Evolutionary conservation across 1,140 invertebrate genomes (phyloP), one percentile per base, ranked within the genome.

Genomic region (Oncopodura yosiiana): DNA sequence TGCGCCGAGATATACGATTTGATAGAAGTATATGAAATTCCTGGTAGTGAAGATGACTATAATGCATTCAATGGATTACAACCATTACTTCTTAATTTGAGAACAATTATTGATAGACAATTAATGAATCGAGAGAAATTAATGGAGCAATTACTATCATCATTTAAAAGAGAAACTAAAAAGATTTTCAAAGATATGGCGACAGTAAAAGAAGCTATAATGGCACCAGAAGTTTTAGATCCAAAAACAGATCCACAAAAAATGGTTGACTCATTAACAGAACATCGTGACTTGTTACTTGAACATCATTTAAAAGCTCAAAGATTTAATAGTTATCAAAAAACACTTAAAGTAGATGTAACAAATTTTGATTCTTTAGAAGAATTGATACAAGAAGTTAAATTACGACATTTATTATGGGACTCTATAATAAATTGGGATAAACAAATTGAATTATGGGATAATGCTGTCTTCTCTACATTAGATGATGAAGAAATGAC

Each of bases 311-410:
- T 78, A 2, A 73, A 72, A 34, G 82, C 84, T 3, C 78, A 78
- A 18, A 79, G 83, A 58, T 87, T 71, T 63, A 65, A 66, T 44
- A 38, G 38, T 12, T 67, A 68, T 69, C 83, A 87, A 60, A 84
- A 81, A 65, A 73, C 78, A 54, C 84, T 86, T 58, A 78, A 78
- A 68, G 80, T 82, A 70, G 86, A 88, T 66, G 77, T 87, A 18
- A 82, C 82, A 2, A 77, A 84, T 67, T 81, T 86, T 65, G 86
- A 89, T 34, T 76, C 81, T 14, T 70, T 93, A 38, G 86, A 88
- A 53, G 79, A 84, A 66, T 81, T 84, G 0, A 77, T 81, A 56
- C 81, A 77, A 51, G 83, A 89, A 60, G 77, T 90, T 1, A 84
- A 82, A 64, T 68, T 90, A 23, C 77, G 86, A 36, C 80, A 81